Evolutionary conservation across 2,113 vertebrate species (phyloP).

Genomic region (Polypterus bichir): DNA sequence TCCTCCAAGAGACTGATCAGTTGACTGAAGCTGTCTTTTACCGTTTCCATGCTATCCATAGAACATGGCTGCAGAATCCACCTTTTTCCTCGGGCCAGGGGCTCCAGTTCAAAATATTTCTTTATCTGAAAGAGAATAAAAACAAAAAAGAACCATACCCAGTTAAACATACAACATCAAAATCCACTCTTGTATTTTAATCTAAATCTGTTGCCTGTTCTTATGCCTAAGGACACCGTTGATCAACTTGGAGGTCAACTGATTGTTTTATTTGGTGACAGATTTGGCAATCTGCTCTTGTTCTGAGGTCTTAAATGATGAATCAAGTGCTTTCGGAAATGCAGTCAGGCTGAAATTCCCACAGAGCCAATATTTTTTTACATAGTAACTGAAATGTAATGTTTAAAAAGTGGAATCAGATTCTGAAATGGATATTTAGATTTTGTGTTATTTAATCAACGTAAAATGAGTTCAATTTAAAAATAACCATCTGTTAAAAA

Average conservation of each 20-base stretch:
- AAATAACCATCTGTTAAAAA: slow-evolving; percentile 7
- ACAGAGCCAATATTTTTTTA: not conserved
- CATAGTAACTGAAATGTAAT: too few species aligned
- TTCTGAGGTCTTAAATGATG: slow-evolving; percentile 2
- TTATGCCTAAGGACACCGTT: not conserved
- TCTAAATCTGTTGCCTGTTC: too few species aligned
- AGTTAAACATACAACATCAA: slow-evolving; percentile 3
- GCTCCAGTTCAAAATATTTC: slow-evolving; percentile 96
- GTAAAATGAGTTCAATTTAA: too few species aligned
- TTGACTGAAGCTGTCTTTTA: slow-evolving; percentile 83
- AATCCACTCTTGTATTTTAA: too few species aligned
- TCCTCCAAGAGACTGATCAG: slow-evolving; percentile 87
- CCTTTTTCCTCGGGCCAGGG: slow-evolving; percentile 80
- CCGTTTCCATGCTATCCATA: slow-evolving; percentile 69
- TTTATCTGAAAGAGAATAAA: slow-evolving; percentile 60
- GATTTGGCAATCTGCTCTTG: slow-evolving; percentile 7
- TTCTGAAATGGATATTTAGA: too few species aligned
- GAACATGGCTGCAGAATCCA: slow-evolving; percentile 89
- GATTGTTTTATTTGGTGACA: slow-evolving; percentile 14
- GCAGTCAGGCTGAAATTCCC: slow-evolving; percentile 9
- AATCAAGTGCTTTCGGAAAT: slow-evolving; percentile 9
- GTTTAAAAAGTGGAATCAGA: too few species aligned
- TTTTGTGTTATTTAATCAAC: too few species aligned
- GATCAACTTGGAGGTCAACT: slow-evolving; percentile 1
- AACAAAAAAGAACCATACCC: slow-evolving; percentile 5